Percentiles rank a stretch among this genome's conserved stretches.
phyloP scores from a whole-genome alignment of 2,797 vertebrate species.

The Amblyraja radiata region DNA sequence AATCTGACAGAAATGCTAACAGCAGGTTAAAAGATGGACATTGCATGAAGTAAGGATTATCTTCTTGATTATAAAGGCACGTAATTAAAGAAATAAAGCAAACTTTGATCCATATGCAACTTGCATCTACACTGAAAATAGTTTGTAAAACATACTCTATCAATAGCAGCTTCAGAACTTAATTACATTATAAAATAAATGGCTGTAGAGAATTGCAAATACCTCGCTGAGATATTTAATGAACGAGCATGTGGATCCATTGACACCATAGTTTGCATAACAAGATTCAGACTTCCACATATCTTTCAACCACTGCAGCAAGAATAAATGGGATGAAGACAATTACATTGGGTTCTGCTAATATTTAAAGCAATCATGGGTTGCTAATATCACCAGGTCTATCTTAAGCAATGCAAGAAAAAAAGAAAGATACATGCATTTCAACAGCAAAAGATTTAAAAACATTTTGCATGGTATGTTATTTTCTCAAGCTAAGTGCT shows the following conservation, averaged over 20 bases:
- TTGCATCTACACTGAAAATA: neutral
- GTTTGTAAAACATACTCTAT: neutral
- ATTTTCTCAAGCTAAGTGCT: neutral
- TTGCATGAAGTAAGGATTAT: neutral
- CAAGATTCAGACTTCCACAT: conserved; percentile 36
- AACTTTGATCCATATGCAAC: neutral
- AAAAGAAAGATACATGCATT: neutral
- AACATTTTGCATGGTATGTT: neutral
- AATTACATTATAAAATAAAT: neutral
- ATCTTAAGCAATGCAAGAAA: neutral
- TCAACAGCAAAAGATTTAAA: neutral
- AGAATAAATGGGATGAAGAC: conserved; percentile 9
- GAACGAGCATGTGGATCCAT: conserved; percentile 16
- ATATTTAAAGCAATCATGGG: neutral
- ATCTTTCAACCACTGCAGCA: conserved; percentile 23
- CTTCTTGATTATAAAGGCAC: neutral
- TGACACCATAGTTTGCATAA: conserved; percentile 28
- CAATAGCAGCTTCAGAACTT: neutral
- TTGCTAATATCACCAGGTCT: neutral
- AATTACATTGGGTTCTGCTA: neutral
- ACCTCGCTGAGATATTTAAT: conserved; percentile 34
- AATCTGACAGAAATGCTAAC: neutral
- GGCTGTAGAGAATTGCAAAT: neutral
- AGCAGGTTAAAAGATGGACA: neutral
- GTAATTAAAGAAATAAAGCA: neutral